Conservation (phyloP, 2,113 vertebrate genomes). For the Microtus montanus region DNA sequence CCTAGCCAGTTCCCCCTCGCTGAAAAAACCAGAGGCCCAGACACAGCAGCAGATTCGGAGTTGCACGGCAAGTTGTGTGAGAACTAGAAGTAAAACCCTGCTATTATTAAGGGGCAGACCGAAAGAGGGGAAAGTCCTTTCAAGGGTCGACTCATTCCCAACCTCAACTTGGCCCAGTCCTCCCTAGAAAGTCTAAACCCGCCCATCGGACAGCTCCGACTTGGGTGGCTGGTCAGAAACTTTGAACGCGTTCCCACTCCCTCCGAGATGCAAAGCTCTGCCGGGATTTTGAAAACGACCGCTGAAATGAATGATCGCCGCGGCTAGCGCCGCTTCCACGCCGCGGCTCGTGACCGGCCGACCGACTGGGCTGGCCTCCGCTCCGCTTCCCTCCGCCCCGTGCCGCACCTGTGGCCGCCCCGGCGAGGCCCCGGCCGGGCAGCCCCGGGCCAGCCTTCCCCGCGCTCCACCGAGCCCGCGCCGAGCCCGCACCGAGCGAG, state of each 20-base stretch:
- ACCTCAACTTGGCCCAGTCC: neutral
- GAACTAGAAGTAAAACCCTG: conserved; percentile 1
- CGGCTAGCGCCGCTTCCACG: neutral
- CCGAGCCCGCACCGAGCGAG: neutral
- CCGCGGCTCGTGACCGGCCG: neutral
- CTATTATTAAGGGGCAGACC: neutral
- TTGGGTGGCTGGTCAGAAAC: conserved; percentile 45
- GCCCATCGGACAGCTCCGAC: neutral
- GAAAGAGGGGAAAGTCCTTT: neutral
- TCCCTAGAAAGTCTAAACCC: neutral
- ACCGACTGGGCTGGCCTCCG: neutral
- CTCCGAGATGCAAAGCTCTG: neutral
- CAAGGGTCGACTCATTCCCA: neutral
- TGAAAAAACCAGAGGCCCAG: neutral
- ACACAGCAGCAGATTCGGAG: conserved; percentile 8
- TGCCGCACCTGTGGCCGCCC: neutral
- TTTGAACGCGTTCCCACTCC: neutral
- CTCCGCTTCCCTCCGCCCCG: neutral
- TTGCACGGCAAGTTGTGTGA: neutral
- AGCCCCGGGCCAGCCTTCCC: neutral
- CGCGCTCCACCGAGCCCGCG: neutral
- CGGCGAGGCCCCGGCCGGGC: neutral
- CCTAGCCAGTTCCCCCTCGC: neutral
- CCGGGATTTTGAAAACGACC: conserved; percentile 63
- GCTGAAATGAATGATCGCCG: conserved; percentile 42